Percentiles rank a stretch among this genome's conserved stretches.
phyloP scores from a whole-genome alignment of 1,140 invertebrate genomes.

The Drosophila azteca region DNA sequence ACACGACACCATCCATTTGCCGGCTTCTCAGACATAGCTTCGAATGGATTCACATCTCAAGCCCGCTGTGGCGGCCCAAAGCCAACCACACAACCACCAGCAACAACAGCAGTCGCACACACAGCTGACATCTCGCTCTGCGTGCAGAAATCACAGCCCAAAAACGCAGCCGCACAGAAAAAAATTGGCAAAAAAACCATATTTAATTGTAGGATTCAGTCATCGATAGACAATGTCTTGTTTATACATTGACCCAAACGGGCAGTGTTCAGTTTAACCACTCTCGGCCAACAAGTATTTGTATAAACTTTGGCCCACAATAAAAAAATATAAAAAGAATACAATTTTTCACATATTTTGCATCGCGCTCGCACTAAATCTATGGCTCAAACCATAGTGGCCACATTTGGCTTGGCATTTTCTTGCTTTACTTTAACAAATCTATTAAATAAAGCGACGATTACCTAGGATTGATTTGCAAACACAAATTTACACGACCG shows the following conservation, averaged over 20 bases:
- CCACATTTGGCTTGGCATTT: neutral
- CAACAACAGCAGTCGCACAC: constrained; percentile 27
- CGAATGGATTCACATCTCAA: neutral
- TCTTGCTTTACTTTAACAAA: constrained; percentile 32
- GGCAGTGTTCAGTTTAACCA: constrained; percentile 1
- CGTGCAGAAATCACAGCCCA: neutral
- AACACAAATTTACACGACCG: constrained; percentile 83
- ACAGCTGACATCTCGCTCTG: constrained; percentile 2
- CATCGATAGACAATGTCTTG: constrained; percentile 10
- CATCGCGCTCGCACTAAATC: constrained; percentile 55
- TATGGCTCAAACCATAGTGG: neutral
- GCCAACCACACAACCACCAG: constrained; percentile 15
- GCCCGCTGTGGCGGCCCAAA: constrained; percentile 1
- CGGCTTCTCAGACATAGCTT: neutral
- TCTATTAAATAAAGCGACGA: constrained; percentile 55
- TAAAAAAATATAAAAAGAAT: constrained; percentile 49
- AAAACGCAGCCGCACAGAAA: constrained; percentile 19
- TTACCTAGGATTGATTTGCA: constrained; percentile 83
- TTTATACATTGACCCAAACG: constrained; percentile 19
- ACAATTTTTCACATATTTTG: constrained; percentile 50
- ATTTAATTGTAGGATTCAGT: neutral
- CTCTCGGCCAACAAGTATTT: no score
- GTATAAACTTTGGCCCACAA: constrained; percentile 36
- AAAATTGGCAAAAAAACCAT: constrained; percentile 33
- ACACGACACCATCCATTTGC: neutral